A percentile compares a stretch with the other conserved stretches of the same genome.
These are phyloP conservation scores for Excalfactoria chinensis DNA, from an alignment of 2,113 vertebrate species.

Conservation along the genomic window DNA sequence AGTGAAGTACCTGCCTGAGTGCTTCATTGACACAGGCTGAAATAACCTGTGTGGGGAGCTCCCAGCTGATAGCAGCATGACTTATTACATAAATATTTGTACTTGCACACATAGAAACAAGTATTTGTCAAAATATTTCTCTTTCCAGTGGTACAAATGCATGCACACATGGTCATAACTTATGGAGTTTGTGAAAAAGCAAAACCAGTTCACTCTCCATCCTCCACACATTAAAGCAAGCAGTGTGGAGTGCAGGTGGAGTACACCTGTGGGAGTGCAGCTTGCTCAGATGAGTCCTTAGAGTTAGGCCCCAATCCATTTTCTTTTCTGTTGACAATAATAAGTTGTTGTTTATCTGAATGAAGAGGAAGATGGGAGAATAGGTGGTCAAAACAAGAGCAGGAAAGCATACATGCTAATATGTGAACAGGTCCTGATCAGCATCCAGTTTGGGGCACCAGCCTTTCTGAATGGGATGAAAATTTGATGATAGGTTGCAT, in stretches of 20 bases:
- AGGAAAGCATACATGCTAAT: background rate
- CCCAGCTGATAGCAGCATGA: background rate
- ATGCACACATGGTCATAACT: background rate
- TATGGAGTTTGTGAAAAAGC: background rate
- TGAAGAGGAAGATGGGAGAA: background rate
- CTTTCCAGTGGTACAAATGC: background rate
- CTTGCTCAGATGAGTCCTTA: background rate
- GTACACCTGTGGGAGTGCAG: background rate
- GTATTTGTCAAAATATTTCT: background rate
- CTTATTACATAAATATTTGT: background rate
- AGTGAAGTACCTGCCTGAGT: background rate
- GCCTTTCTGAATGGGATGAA: background rate
- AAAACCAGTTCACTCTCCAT: background rate
- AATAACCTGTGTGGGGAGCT: background rate
- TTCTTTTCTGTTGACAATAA: background rate
- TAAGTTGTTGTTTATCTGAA: background rate
- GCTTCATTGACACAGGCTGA: background rate
- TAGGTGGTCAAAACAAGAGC: background rate
- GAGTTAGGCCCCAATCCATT: background rate
- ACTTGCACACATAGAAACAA: background rate
- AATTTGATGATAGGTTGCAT: slow-evolving; percentile 8
- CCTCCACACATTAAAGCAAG: background rate
- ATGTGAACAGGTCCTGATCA: background rate
- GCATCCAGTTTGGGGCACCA: background rate
- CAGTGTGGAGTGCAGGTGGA: background rate